Evolutionary conservation across 2,113 vertebrate species (phyloP), one percentile per base, ranked within the genome.

Genomic region (Chaetura pelagica): DNA sequence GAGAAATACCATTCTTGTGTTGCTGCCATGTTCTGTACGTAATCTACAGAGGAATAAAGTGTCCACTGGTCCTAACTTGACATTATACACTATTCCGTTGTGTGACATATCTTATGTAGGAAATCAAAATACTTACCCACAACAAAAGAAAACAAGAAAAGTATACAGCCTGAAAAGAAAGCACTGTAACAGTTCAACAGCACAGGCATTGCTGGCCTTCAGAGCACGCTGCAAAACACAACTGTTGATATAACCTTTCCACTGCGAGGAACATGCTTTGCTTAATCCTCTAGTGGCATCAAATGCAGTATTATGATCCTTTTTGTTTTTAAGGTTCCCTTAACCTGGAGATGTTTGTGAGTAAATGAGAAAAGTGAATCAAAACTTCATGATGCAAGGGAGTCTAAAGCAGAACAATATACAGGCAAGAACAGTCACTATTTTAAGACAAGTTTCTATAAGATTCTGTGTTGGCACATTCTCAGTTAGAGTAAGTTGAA

Each of bases 61-160:
- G 42, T 29, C 26, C 49, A 9, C 15, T 22, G 10, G 12, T 38
- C 22, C 34, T 59, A 55, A 48, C 74, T 68, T 67, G 79, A 22
- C 54, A 14, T 74, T 69, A 68, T 21, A 72, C 58, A 19, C 38
- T 26, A 69, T 42, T 75, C 34, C 49, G 79, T 79, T 85, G 63
- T 91, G 91, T 24, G 38, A 40, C 49, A 67, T 44, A 81, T 48
- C 85, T 91, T 4, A 4, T 44, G 49, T 61, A 68, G 76, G 73
- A 87, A 84, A 49, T 13, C 38, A 72, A 84, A 89, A 72, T 8
- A 19, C 75, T 88, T 30, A 32, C 51, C 23, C 7, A 92, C 73
- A 94, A 87, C 76, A 84, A 82, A 55, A 78, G 80, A 72, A 91
- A 94, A 84, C 61, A 87, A 81, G 52, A n/a, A 8, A 79, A 86